Percentiles rank a stretch among this genome's conserved stretches.
Evolutionary conservation across 2,797 vertebrate genomes (phyloP).

Genomic region (Moxostoma hubbsi): DNA sequence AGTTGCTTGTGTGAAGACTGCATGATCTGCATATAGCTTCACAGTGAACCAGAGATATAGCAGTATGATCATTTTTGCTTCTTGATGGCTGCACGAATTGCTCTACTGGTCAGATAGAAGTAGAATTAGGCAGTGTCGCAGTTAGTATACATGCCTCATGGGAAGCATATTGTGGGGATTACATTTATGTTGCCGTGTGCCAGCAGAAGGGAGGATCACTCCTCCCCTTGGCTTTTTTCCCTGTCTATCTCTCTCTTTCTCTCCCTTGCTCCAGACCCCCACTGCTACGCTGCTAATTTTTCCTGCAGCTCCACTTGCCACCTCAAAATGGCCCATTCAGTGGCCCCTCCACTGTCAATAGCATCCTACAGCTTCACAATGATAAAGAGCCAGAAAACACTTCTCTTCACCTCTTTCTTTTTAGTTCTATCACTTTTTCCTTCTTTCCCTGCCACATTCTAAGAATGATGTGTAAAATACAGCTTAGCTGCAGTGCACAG

Average conservation of each 20-base stretch:
- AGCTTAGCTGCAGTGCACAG: conserved; percentile 58
- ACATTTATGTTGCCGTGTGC: conserved; percentile 52
- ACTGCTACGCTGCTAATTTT: conserved; percentile 70
- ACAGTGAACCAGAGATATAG: conserved; percentile 7
- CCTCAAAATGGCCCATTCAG: conserved; percentile 67
- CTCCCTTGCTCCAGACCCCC: conserved; percentile 54
- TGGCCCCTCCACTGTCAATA: conserved; percentile 67
- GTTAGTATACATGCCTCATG: conserved; percentile 55
- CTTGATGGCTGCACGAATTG: conserved; percentile 12
- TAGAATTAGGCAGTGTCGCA: conserved; percentile 56
- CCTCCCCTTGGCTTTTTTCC: conserved; percentile 46
- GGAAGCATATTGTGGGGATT: conserved; percentile 61
- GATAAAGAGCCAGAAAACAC: conserved; percentile 71
- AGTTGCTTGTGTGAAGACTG: conserved; percentile 14
- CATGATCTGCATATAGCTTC: conserved; percentile 16
- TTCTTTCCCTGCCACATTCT: conserved; percentile 28
- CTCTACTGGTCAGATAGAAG: conserved; percentile 62
- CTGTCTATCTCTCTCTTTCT: not conserved
- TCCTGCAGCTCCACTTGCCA: conserved; percentile 71
- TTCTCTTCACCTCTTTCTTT: conserved; percentile 34
- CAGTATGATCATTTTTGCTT: conserved; percentile 19
- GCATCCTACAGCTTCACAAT: conserved; percentile 75
- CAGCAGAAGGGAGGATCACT: conserved; percentile 58
- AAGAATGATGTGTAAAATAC: conserved; percentile 40
- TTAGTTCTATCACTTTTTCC: conserved; percentile 31